Evolutionary conservation across 2,888 invertebrate genomes (phyloP).

Genomic region (Himalopsyche kuldschensis): DNA sequence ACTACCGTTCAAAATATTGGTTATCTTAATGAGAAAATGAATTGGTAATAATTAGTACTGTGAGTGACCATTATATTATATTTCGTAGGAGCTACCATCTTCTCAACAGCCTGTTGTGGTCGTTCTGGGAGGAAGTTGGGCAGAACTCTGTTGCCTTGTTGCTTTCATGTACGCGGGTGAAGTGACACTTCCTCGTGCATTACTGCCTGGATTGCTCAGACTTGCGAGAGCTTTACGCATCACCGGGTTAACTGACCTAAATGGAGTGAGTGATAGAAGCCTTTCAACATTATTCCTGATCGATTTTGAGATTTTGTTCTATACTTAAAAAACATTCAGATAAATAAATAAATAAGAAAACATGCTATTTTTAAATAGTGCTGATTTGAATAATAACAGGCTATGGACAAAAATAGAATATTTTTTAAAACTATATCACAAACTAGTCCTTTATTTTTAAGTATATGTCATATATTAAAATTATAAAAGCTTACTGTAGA

Average conservation of each 20-base stretch:
- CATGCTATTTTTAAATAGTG: neutral
- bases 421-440: too few relatives aligned
- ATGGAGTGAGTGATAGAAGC: slow-evolving; percentile 61
- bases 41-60: too few relatives aligned
- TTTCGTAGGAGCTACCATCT: slow-evolving; percentile 66
- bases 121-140: slow-evolving; percentile 69
- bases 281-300: too few relatives aligned
- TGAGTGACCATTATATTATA: neutral
- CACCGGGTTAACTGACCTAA: slow-evolving; percentile 79
- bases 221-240: slow-evolving; percentile 81
- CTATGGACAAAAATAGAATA: too few relatives aligned
- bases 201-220: slow-evolving; percentile 74
- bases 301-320: too few relatives aligned
- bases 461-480: neutral
- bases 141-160: slow-evolving; percentile 74
- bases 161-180: slow-evolving; percentile 89
- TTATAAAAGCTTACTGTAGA: neutral
- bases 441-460: too few relatives aligned
- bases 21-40: too few relatives aligned
- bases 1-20: too few relatives aligned
- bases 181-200: slow-evolving; percentile 79
- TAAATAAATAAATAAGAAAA: neutral
- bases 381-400: neutral
- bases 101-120: slow-evolving; percentile 73
- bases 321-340: too few relatives aligned